Evolutionary conservation across 1,140 invertebrate species (phyloP).

Genomic region (Nebria ingens): DNA sequence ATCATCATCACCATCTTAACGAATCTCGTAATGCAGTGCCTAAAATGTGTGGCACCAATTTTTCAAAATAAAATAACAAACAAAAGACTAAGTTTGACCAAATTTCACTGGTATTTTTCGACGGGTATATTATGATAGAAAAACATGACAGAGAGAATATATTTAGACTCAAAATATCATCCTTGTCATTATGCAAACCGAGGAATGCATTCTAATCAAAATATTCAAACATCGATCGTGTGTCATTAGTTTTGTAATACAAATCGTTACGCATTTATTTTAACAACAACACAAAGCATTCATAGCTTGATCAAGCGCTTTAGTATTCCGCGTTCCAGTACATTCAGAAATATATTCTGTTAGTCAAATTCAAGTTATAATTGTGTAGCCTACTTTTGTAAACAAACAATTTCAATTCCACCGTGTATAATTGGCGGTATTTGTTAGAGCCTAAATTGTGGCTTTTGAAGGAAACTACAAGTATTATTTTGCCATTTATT

Average conservation of each 20-base stretch:
- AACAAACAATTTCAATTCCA: too few species aligned
- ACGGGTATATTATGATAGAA: not conserved
- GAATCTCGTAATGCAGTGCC: not conserved
- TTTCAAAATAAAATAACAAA: not conserved
- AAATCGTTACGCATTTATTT: not conserved
- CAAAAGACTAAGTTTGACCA: slow-evolving; percentile 1
- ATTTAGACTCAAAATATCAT: not conserved
- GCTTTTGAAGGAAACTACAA: too few species aligned
- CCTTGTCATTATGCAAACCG: not conserved
- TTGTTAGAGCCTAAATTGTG: too few species aligned
- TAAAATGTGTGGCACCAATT: not conserved
- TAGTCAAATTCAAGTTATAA: too few species aligned
- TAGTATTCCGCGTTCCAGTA: too few species aligned
- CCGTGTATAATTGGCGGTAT: too few species aligned
- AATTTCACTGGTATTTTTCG: slow-evolving; percentile 1
- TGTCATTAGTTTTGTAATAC: not conserved
- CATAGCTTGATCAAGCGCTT: too few species aligned
- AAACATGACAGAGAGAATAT: not conserved
- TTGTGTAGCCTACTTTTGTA: too few species aligned
- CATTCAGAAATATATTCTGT: too few species aligned
- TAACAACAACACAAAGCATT: too few species aligned
- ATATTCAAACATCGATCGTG: slow-evolving; percentile 1
- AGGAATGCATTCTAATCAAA: slow-evolving; percentile 2
- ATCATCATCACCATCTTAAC: not conserved
- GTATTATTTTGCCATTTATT: too few species aligned